Base-by-base conservation (phyloP, 53 echinoderm and acorn worm genomes). In the Mesocentrotus franciscanus region DNA sequence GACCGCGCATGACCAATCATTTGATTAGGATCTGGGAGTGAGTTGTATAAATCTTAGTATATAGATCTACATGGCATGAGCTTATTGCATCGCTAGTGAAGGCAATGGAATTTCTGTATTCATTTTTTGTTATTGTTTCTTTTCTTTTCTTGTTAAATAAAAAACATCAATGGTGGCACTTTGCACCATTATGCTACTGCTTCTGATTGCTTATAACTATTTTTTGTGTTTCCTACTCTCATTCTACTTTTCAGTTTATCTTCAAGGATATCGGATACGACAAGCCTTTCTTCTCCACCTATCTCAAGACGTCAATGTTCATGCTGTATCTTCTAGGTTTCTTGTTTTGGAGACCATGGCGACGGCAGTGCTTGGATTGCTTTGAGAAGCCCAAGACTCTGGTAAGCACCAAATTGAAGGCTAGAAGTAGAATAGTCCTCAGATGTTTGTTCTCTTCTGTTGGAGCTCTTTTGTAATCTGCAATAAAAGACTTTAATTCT, bases 201-300 rank as follows among this genome's bases (percentile, higher is more conserved):
- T 17, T 24, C 8, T 68, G 68, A 68, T 22, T 24, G 68, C 24
- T 68, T 68, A 68, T 24, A 15, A 49, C 49, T 49, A 26, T 0
- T 9, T 20, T 9, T 68, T 24, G 6, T 68, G 68, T 68, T 24
- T 68, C 22, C 32, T 74, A 30, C 74, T 74, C 74, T 32, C 10
- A 74, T 74, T 81, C 3, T 81, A 17, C 20, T 42, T 2, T 81
- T 39, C 8, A 98, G 98, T 97, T 96, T 85, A 97, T 97, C 61
- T 98, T 97, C 94, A 97, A 98, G 34, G 96, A 98, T 75, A 90
- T 95, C 11, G 98, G 96, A 14, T 97, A 97, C 55, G 94, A 97
- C 96, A 99, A 98, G 96, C 99, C 99, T n/a, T 99, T 99, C 94
- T 99, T 99, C 96, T 95, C 97, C 78, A 99, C 99, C 11, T 99